These are phyloP conservation scores for Gracilinanus agilis DNA, from an alignment of 2,113 vertebrate genomes.

Conservation along the genomic window DNA sequence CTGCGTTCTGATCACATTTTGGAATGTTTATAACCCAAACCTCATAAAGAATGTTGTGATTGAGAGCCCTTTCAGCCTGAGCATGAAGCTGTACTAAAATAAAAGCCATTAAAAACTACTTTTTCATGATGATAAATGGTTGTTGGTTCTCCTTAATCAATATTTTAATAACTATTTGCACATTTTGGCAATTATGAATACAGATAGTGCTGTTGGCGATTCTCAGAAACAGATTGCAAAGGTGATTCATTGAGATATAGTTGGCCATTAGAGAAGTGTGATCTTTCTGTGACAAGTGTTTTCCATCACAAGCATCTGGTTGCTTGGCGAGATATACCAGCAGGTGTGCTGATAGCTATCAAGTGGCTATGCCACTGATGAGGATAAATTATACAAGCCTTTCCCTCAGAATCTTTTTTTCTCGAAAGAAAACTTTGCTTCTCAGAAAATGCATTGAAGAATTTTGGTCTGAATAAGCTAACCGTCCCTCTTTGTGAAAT, in stretches of 20 bases:
- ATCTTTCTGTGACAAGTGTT: conserved; percentile 6
- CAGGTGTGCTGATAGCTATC: background rate
- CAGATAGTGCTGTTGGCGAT: background rate
- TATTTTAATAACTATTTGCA: conserved; percentile 58
- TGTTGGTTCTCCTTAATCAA: conserved; percentile 37
- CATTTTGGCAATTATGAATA: conserved; percentile 4
- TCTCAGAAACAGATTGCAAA: conserved; percentile 40
- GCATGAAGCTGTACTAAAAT: background rate
- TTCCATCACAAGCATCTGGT: background rate
- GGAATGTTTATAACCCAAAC: background rate
- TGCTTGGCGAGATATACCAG: conserved; percentile 5
- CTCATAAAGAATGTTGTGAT: background rate
- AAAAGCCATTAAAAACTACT: background rate
- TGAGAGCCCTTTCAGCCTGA: background rate
- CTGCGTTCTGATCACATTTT: background rate
- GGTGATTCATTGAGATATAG: background rate
- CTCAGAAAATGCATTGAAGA: background rate
- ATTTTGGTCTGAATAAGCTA: background rate
- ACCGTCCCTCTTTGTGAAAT: background rate
- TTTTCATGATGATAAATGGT: conserved; percentile 16
- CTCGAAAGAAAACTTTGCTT: conserved; percentile 10
- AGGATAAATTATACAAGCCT: rapidly evolving
- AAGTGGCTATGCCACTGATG: rapidly evolving
- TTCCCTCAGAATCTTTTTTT: background rate
- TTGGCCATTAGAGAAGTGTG: background rate